These are phyloP conservation scores for Chinchilla lanigera DNA, from an alignment of 2,113 vertebrate genomes.

Conservation along the genomic window DNA sequence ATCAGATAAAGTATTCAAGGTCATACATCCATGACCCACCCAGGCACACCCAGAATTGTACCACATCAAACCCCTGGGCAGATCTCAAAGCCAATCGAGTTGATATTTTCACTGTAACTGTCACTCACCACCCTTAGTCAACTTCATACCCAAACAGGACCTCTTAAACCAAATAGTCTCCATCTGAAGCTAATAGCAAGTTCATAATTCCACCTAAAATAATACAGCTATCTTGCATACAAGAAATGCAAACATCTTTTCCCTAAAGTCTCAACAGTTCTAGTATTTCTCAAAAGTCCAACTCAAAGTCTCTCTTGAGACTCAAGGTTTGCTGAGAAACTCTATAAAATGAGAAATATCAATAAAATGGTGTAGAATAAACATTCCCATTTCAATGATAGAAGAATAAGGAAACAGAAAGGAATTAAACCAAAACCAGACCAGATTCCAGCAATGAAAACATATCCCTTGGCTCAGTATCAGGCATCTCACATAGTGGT, in stretches of 20 bases:
- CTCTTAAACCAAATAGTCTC: background rate
- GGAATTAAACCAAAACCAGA: background rate
- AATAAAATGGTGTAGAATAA: background rate
- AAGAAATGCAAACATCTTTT: background rate
- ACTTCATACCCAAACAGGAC: background rate
- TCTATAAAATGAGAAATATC: background rate
- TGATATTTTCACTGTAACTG: background rate
- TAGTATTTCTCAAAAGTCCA: background rate
- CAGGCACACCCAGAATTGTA: background rate
- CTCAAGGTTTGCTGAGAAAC: background rate
- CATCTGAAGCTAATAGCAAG: background rate
- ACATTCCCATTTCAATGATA: background rate
- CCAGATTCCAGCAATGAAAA: background rate
- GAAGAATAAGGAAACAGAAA: background rate
- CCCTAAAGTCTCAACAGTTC: background rate
- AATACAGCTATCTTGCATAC: too few relatives aligned
- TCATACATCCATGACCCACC: background rate
- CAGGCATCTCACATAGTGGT: background rate
- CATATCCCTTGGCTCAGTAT: background rate
- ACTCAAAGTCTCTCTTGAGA: background rate
- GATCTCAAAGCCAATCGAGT: background rate
- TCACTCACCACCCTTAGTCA: background rate
- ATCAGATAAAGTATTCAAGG: background rate
- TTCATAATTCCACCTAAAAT: background rate
- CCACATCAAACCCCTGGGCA: background rate